Evolutionary conservation across 2,113 vertebrate genomes (phyloP).

Genomic region (Chaenocephalus aceratus): DNA sequence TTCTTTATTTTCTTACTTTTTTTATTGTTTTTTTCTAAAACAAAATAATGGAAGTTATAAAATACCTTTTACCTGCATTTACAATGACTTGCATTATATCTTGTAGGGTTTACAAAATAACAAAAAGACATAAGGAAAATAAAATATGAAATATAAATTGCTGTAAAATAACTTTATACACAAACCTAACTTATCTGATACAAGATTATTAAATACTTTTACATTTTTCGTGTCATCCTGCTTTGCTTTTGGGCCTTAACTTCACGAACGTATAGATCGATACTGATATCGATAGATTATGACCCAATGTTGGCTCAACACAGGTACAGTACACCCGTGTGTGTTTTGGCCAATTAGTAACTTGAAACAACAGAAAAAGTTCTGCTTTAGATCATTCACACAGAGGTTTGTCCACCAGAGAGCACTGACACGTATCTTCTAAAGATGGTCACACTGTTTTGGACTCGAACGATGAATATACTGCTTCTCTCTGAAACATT

Average conservation of each 20-base stretch:
- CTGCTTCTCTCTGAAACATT: not conserved
- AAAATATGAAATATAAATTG: no score
- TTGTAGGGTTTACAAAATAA: no score
- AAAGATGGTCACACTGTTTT: not conserved
- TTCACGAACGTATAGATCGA: not conserved
- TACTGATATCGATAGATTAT: no score
- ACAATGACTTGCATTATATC: no score
- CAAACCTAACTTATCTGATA: no score
- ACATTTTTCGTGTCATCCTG: not conserved
- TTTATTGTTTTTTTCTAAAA: no score
- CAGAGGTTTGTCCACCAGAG: constrained; percentile 42
- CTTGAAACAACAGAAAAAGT: not conserved
- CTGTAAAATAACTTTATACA: no score
- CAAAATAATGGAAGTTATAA: no score
- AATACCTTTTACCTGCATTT: no score
- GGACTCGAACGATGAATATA: not conserved
- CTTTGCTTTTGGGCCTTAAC: not conserved
- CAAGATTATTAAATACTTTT: not conserved
- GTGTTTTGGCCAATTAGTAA: not conserved
- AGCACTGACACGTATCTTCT: constrained; percentile 35
- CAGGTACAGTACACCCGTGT: not conserved
- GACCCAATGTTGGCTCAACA: not conserved
- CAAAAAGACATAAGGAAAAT: no score
- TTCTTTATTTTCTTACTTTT: no score
- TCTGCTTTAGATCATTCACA: not conserved